phyloP scores from a whole-genome alignment of 1,140 invertebrate genomes.

The Drosophila lacteicornis region DNA sequence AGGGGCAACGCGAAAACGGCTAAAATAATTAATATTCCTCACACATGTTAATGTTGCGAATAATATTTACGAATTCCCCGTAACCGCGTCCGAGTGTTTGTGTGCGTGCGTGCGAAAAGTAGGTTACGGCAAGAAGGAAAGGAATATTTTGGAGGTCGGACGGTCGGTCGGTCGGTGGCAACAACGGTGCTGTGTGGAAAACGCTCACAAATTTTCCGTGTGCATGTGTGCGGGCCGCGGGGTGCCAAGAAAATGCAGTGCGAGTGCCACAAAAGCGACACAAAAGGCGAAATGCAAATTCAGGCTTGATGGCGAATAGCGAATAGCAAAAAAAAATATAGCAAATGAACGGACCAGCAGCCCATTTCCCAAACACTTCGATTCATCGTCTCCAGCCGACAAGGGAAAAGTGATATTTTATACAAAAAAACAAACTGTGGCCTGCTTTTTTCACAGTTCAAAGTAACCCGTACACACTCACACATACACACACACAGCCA shows the following conservation, averaged over 20 bases:
- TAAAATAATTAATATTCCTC: slow-evolving; percentile 24
- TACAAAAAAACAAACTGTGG: slow-evolving; percentile 51
- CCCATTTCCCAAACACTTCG: slow-evolving; percentile 51
- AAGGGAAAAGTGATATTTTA: slow-evolving; percentile 72
- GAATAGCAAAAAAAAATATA: background rate
- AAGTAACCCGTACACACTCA: slow-evolving; percentile 19
- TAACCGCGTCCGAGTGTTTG: slow-evolving; percentile 16
- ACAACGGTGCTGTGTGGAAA: slow-evolving; percentile 31
- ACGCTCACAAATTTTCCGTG: slow-evolving; percentile 31
- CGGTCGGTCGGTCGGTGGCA: slow-evolving; percentile 29
- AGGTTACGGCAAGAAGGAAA: slow-evolving; percentile 53
- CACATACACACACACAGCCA: slow-evolving; percentile 16
- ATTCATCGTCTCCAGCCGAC: slow-evolving; percentile 43
- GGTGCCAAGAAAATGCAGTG: slow-evolving; percentile 69
- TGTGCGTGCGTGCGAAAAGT: slow-evolving; percentile 55
- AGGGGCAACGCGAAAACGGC: background rate
- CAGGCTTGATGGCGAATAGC: slow-evolving; percentile 59
- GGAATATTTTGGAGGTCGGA: slow-evolving; percentile 53
- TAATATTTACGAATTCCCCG: slow-evolving; percentile 23
- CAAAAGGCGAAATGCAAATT: slow-evolving; percentile 65
- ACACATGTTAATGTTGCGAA: slow-evolving; percentile 34
- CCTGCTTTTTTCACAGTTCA: slow-evolving; percentile 72
- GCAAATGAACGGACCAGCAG: slow-evolving; percentile 54
- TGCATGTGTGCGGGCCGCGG: slow-evolving; percentile 64
- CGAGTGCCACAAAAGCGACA: slow-evolving; percentile 53